Percentiles rank a stretch among this genome's conserved stretches.
phyloP scores from a whole-genome alignment of 2,888 invertebrate genomes.

The Drepana falcataria region DNA sequence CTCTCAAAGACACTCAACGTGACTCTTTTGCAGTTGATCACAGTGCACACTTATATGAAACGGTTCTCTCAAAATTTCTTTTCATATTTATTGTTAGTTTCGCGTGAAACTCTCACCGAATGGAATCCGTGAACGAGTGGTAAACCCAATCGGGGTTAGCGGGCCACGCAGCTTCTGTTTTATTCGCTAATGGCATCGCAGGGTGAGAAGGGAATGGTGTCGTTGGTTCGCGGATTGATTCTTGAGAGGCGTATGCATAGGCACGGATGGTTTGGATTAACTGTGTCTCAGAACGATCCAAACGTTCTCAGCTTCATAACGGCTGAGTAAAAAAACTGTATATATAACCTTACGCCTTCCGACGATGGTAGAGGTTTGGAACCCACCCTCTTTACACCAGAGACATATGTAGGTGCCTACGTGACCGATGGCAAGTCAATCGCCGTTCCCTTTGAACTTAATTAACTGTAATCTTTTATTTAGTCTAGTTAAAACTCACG shows the following conservation, averaged over 20 bases:
- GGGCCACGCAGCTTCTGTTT: slow-evolving; percentile 41
- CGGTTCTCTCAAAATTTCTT: slow-evolving; percentile 49
- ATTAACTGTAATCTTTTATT: too few species aligned
- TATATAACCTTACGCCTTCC: too few species aligned
- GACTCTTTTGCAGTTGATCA: not conserved
- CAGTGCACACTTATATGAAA: slow-evolving; percentile 30
- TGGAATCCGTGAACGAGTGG: slow-evolving; percentile 34
- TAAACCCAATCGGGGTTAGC: slow-evolving; percentile 43
- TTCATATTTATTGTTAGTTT: slow-evolving; percentile 59
- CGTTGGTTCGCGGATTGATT: slow-evolving; percentile 5
- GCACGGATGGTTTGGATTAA: too few species aligned
- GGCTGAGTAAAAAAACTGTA: too few species aligned
- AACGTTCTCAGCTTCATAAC: too few species aligned
- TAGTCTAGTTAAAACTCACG: too few species aligned
- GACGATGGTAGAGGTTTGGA: too few species aligned
- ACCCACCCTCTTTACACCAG: too few species aligned
- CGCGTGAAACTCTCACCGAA: slow-evolving; percentile 52
- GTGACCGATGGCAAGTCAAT: too few species aligned
- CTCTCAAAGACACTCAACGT: not conserved
- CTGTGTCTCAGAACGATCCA: too few species aligned
- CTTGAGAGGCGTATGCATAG: not conserved
- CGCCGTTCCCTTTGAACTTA: too few species aligned
- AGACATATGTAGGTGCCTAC: too few species aligned
- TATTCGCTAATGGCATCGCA: slow-evolving; percentile 31
- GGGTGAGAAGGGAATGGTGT: slow-evolving; percentile 5